Percentiles rank a stretch among this genome's conserved stretches.
These are phyloP conservation scores for Cynoglossus semilaevis DNA, from an alignment of 2,113 vertebrate species.

Conservation along the genomic window DNA sequence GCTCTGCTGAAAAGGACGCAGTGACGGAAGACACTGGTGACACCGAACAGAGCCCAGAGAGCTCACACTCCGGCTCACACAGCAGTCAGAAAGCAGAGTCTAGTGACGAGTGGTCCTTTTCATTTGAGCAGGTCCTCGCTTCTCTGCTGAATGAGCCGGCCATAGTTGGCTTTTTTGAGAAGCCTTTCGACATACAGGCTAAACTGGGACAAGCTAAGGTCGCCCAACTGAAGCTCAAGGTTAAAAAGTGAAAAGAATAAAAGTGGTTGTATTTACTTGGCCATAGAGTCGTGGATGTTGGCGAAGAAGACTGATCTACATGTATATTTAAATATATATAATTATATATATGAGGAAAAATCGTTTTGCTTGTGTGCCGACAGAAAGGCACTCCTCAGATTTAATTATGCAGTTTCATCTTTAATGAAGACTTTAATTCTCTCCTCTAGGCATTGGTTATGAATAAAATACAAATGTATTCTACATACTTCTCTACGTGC, in stretches of 20 bases:
- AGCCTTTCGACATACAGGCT: conserved; percentile 77
- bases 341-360: background rate
- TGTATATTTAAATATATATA: background rate
- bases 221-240: conserved; percentile 82
- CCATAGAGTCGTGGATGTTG: background rate
- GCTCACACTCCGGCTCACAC: conserved; percentile 39
- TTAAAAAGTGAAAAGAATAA: conserved; percentile 47
- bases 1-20: conserved; percentile 12
- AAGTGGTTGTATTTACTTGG: conserved; percentile 7
- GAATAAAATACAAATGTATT: conserved; percentile 2
- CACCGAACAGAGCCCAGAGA: conserved; percentile 38
- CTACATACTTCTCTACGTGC: background rate
- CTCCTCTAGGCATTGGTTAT: conserved; percentile 19
- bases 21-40: conserved; percentile 32
- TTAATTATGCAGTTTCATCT: conserved; percentile 39
- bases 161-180: conserved; percentile 91
- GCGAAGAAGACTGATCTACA: background rate
- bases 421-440: conserved; percentile 4
- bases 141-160: conserved; percentile 92
- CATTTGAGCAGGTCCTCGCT: conserved; percentile 94
- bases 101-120: conserved; percentile 89
- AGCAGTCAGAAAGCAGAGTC: conserved; percentile 34
- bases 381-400: conserved; percentile 10
- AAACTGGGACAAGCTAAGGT: conserved; percentile 80
- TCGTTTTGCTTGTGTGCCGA: background rate